Percentiles rank a stretch among this genome's conserved stretches.
phyloP scores from a whole-genome alignment of 2,797 vertebrate species.

The Gymnothorax reevesii region DNA sequence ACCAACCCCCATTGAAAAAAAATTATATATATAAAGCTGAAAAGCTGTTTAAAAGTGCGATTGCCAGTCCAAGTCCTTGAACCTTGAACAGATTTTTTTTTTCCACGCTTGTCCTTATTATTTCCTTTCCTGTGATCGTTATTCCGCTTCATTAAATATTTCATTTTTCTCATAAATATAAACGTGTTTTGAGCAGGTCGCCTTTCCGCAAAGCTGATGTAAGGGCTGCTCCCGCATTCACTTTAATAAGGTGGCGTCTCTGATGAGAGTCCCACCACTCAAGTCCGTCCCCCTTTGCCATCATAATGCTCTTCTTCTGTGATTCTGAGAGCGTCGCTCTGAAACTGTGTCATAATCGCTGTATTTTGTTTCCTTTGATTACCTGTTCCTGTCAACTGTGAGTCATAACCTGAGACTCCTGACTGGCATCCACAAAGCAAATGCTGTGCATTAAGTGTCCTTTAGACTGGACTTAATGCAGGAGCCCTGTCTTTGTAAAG shows the following conservation, averaged over 20 bases:
- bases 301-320: slow-evolving; percentile 17
- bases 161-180: slow-evolving; percentile 55
- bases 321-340: neutral
- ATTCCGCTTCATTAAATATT: slow-evolving; percentile 62
- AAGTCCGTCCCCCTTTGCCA: neutral
- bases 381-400: slow-evolving; percentile 61
- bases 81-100: slow-evolving; percentile 55
- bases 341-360: slow-evolving; percentile 60
- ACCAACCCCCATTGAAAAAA: slow-evolving; percentile 45
- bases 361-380: slow-evolving; percentile 66
- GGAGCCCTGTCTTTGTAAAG: slow-evolving; percentile 53
- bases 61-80: slow-evolving; percentile 55
- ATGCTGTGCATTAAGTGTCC: slow-evolving; percentile 49
- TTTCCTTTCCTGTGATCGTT: slow-evolving; percentile 35
- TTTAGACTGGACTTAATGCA: slow-evolving; percentile 32
- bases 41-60: slow-evolving; percentile 65
- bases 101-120: slow-evolving; percentile 40
- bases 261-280: slow-evolving; percentile 58
- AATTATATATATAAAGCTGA: slow-evolving; percentile 55
- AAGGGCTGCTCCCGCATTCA: slow-evolving; percentile 55
- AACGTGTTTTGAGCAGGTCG: slow-evolving; percentile 60
- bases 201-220: slow-evolving; percentile 56
- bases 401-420: slow-evolving; percentile 59
- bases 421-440: slow-evolving; percentile 51
- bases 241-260: slow-evolving; percentile 61